Evolutionary conservation across 2,888 invertebrate species (phyloP).

Genomic region (Drosophila formosana): DNA sequence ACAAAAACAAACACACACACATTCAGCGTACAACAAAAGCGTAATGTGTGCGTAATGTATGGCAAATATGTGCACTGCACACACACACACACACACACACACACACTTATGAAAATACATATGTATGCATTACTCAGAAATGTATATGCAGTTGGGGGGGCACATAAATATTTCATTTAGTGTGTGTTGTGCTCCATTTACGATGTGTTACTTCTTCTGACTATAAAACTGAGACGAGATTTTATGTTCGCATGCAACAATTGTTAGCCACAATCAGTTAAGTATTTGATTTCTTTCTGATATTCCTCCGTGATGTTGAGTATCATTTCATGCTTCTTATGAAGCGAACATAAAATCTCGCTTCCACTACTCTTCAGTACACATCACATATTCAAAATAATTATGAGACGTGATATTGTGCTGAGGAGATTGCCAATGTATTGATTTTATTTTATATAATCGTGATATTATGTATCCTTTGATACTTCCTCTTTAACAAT

Average conservation of each 20-base stretch:
- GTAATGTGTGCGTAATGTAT: conserved; percentile 78
- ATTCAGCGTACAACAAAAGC: conserved; percentile 49
- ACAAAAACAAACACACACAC: conserved; percentile 44
- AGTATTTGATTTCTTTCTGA: conserved; percentile 24
- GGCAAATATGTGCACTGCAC: conserved; percentile 68
- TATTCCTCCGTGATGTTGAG: not conserved
- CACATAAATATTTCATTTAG: conserved; percentile 78
- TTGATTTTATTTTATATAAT: no score
- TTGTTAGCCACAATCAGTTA: conserved; percentile 24
- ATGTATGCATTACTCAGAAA: conserved; percentile 11
- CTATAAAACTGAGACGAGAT: conserved; percentile 42
- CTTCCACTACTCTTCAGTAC: no score
- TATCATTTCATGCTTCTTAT: not conserved
- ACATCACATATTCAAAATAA: not conserved
- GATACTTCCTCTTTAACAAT: no score
- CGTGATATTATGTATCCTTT: no score
- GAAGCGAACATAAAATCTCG: not conserved
- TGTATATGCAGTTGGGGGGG: conserved; percentile 29
- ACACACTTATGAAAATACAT: conserved; percentile 4
- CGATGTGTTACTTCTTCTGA: conserved; percentile 66
- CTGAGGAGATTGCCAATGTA: no score
- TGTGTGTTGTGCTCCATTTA: conserved; percentile 73
- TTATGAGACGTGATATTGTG: not conserved
- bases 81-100: conserved; percentile 32
- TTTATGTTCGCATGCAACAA: conserved; percentile 40